Evolutionary conservation across 2,113 vertebrate genomes (phyloP), one percentile per base, ranked within the genome.

Genomic region (Vombatus ursinus): DNA sequence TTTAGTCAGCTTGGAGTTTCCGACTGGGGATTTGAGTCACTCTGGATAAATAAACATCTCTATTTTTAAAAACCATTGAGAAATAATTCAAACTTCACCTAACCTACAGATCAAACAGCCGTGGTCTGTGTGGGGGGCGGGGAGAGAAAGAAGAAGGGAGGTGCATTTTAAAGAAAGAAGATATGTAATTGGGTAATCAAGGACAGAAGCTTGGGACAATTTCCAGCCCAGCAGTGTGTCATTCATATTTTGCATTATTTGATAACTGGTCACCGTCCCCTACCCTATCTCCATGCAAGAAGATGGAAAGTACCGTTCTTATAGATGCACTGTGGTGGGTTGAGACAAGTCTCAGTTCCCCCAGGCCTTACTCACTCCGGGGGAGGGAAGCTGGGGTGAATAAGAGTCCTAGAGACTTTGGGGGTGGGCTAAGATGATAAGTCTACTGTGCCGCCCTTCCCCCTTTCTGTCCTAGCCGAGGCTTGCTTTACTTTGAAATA

Each of bases 401-500:
- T n/a, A n/a, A 94, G 19, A 51, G 53, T 54, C 91, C 94, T 89
- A 37, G 11, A 19, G 51, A 91, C 92, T 89, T 52, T 0, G 19
- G 89, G 54, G 57, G 8, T 47, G 92, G 94, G 91, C 28, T 24
- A 94, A 93, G 94, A 68, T 90, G 37, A 53, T 91, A 44, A 84
- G 37, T 84, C 68, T 93, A 92, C 26, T 50, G 93, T 92, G 77
- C 96, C 51, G 54, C 93, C 93, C 92, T 90, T 51, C 23, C 22
- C 91, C 96, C 93, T 54, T 26, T 96, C 52, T n/a, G n/a, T 91
- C 90, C 31, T 52, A 10, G 77, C 52, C 31, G 3, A 5, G 44
- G 37, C 84, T 57, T 24, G 96, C 96, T 96, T 97, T 44, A 91
- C 94, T 3, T 93, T 91, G 96, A 94, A 96, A 98, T 97, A 97